Evolutionary conservation across 2,113 vertebrate species (phyloP), one percentile per base, ranked within the genome.

Genomic region (Mustela nigripes): DNA sequence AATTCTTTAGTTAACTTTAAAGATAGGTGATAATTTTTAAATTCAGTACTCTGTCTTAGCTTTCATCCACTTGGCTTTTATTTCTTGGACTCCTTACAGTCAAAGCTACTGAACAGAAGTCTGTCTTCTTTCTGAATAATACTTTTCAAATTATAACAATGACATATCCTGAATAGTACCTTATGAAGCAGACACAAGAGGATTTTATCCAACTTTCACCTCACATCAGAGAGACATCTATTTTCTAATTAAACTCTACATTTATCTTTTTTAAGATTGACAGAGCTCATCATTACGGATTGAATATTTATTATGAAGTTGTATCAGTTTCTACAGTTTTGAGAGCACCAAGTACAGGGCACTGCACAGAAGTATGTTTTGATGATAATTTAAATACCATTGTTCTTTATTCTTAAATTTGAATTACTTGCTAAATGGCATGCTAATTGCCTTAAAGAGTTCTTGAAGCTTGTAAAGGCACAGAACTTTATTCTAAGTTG

Each of bases 71-170:
- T 98, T 24, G 71, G 50, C 79, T 98, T 96, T 96, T 91, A 96
- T 97, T 94, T 98, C 69, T 97, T 97, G 97, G 94, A 97, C 50
- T 97, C 96, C 82, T 94, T 95, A 92, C 2, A 90, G 89, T 95
- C 89, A 97, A 97, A 97, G 89, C 93, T 97, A 60, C 80, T 97
- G 94, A 98, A 94, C 69, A 98, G 93, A 97, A 97, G 92, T 97
- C 92, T 97, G 91, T 97, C 97, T 97, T 96, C 96, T 84, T 95
- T 93, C 83, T 93, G 96, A 97, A 97, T 95, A 97, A 93, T 81
- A 96, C 86, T 96, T 97, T 96, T 98, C 86, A 98, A 98, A 96
- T 97, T 93, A 90, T 95, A 96, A 96, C 96, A 97, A 97, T 97
- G 89, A 84, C 86, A 94, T 86, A 87, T 94, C 86, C 95, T 96